A percentile compares a stretch with the other conserved stretches of the same genome.
Evolutionary conservation across 2,888 invertebrate species (phyloP).

Genomic region (Diarsia rubi): DNA sequence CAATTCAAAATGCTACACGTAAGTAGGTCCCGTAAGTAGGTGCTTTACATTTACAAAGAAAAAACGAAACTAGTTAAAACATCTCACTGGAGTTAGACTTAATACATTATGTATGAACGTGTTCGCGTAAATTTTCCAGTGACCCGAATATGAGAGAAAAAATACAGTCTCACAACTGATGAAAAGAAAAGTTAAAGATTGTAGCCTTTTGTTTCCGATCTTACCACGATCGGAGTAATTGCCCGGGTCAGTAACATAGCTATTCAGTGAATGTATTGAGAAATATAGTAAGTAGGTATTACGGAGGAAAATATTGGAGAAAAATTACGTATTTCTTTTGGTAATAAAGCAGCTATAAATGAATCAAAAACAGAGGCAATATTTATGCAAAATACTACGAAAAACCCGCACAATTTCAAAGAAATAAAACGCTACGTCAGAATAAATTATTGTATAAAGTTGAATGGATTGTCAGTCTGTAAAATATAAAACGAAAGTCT

Average conservation of each 20-base stretch:
- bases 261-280: not conserved
- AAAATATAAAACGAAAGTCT: conserved; percentile 35
- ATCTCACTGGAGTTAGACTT: conserved; percentile 33
- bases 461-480: not conserved
- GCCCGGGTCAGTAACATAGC: conserved; percentile 21
- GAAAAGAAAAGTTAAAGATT: conserved; percentile 20
- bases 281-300: not conserved
- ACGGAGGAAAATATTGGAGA: not conserved
- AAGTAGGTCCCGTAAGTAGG: not conserved
- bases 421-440: not conserved
- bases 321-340: not conserved
- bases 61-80: conserved; percentile 42
- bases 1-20: conserved; percentile 21
- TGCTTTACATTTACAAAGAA: conserved; percentile 17
- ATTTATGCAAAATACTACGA: not conserved
- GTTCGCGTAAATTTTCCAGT: conserved; percentile 53
- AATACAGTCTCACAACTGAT: conserved; percentile 5
- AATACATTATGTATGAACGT: conserved; percentile 56
- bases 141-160: conserved; percentile 44
- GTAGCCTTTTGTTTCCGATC: conserved; percentile 40
- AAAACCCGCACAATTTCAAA: not conserved
- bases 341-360: not conserved
- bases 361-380: not conserved
- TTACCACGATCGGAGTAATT: not conserved
- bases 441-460: not conserved